A percentile compares a stretch with the other conserved stretches of the same genome.
These are phyloP conservation scores for Rhingia campestris DNA, from an alignment of 2,888 invertebrate genomes.

Conservation along the genomic window DNA sequence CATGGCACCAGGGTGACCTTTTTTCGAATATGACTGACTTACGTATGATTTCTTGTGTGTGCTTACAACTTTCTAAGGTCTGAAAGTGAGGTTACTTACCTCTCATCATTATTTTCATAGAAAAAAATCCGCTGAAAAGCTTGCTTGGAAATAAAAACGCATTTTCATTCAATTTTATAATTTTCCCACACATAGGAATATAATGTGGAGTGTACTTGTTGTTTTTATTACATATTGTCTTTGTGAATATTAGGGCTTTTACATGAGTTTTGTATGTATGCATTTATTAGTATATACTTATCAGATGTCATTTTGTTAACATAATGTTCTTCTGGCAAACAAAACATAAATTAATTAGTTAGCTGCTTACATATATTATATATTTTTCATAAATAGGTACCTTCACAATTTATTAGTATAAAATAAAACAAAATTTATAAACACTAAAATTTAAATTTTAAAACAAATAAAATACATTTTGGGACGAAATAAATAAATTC, in stretches of 20 bases:
- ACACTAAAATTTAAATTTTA: constrained; percentile 19
- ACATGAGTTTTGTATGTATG: constrained; percentile 53
- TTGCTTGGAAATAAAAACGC: neutral
- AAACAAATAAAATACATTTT: constrained; percentile 33
- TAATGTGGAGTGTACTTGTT: constrained; percentile 40
- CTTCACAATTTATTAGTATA: constrained; percentile 43
- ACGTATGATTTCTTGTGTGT: too few species aligned
- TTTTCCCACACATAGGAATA: constrained; percentile 33
- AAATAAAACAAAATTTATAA: constrained; percentile 8
- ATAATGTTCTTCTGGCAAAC: constrained; percentile 49
- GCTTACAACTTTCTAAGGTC: too few species aligned
- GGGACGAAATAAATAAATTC: constrained; percentile 44
- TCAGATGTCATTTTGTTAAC: constrained; percentile 43
- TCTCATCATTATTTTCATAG: too few species aligned
- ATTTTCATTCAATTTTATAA: constrained; percentile 20
- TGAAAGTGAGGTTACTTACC: too few species aligned
- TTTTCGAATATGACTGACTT: too few species aligned
- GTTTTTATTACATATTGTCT: constrained; percentile 67
- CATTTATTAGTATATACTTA: constrained; percentile 46
- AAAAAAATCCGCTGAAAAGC: too few species aligned
- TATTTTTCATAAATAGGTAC: constrained; percentile 48
- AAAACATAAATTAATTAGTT: constrained; percentile 27
- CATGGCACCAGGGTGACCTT: too few species aligned
- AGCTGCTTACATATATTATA: constrained; percentile 27
- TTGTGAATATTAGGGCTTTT: constrained; percentile 64